Conservation (phyloP, 2,797 vertebrate genomes). For the Coranthus polyacanthus region DNA sequence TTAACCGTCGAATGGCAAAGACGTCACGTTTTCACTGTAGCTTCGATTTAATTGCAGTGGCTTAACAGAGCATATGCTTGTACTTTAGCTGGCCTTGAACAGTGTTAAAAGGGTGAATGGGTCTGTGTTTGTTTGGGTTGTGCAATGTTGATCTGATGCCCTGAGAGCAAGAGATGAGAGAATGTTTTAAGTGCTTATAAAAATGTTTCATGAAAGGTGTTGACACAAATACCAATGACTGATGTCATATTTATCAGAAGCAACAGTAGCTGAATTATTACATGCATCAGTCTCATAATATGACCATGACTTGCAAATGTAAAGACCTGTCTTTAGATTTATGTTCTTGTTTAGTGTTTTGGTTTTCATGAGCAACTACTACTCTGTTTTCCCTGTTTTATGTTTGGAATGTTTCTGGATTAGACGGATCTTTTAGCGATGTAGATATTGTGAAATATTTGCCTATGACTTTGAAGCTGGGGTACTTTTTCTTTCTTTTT, state of each 20-base stretch:
- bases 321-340: slow-evolving; percentile 51
- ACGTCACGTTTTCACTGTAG: slow-evolving; percentile 11
- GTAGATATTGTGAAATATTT: slow-evolving; percentile 83
- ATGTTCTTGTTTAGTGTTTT: slow-evolving; percentile 56
- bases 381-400: slow-evolving; percentile 36
- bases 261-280: slow-evolving; percentile 33
- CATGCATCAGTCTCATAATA: slow-evolving; percentile 28
- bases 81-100: slow-evolving; percentile 29
- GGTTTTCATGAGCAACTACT: slow-evolving; percentile 51
- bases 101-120: slow-evolving; percentile 34
- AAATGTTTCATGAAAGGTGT: slow-evolving; percentile 28
- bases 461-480: slow-evolving; percentile 63
- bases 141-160: slow-evolving; percentile 68
- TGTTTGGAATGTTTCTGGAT: slow-evolving; percentile 53
- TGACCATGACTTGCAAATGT: slow-evolving; percentile 37
- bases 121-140: slow-evolving; percentile 60
- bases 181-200: slow-evolving; percentile 22
- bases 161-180: slow-evolving; percentile 25
- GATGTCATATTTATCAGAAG: slow-evolving; percentile 39
- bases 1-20: slow-evolving; percentile 8
- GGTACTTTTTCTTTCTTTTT: slow-evolving; percentile 55
- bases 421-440: slow-evolving; percentile 68
- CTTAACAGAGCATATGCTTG: slow-evolving; percentile 8
- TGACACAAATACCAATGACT: slow-evolving; percentile 40
- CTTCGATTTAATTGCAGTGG: not conserved